These are phyloP conservation scores for Sebastes variabilis DNA, from an alignment of 2,797 vertebrate species.

Conservation along the genomic window DNA sequence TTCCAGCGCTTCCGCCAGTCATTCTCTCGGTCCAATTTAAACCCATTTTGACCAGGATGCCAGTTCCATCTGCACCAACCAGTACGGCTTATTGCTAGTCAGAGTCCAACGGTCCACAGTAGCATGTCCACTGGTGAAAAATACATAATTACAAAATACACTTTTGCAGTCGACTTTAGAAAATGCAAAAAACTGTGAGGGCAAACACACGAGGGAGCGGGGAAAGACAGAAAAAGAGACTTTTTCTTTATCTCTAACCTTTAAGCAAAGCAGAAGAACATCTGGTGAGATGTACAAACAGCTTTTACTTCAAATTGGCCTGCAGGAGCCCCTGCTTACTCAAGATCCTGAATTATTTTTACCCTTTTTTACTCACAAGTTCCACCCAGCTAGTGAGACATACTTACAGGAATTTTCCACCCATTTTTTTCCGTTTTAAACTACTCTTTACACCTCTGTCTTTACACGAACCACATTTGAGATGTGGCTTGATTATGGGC, in stretches of 20 bases:
- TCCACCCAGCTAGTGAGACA: not conserved
- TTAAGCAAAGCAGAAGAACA: not conserved
- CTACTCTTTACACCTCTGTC: not conserved
- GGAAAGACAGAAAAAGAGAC: not conserved
- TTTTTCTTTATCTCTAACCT: not conserved
- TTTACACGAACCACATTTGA: not conserved
- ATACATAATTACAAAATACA: not conserved
- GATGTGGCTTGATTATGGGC: not conserved
- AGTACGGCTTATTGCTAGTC: not conserved
- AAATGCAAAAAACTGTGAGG: not conserved
- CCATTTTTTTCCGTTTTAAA: not conserved
- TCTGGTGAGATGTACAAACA: not conserved
- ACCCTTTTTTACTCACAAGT: not conserved
- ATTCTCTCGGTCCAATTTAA: constrained; percentile 11
- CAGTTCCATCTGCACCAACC: not conserved
- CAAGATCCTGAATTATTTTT: not conserved
- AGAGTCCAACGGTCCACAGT: not conserved
- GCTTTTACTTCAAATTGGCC: not conserved
- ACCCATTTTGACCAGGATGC: constrained; percentile 2
- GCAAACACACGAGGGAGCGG: not conserved
- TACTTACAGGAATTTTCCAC: not conserved
- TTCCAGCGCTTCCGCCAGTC: not conserved
- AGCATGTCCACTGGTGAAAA: not conserved
- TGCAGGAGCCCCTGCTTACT: not conserved
- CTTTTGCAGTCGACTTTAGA: not conserved